A percentile compares a stretch with the other conserved stretches of the same genome.
phyloP scores from a whole-genome alignment of 1,140 invertebrate genomes.

The Oncopodura yosiiana region DNA sequence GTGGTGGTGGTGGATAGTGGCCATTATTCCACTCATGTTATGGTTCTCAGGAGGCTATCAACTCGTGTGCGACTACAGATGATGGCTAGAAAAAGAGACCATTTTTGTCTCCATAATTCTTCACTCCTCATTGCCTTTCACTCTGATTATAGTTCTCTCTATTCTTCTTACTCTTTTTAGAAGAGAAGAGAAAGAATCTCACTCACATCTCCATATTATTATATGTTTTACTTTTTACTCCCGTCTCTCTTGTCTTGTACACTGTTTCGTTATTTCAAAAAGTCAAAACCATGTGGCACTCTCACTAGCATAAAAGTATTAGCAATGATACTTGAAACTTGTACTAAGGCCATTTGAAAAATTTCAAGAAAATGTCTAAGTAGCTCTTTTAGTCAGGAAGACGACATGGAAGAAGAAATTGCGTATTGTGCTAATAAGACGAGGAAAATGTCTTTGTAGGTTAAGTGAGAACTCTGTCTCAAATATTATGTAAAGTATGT shows the following conservation, averaged over 20 bases:
- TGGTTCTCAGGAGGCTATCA: conserved; percentile 27
- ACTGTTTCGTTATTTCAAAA: not conserved
- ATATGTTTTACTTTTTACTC: not conserved
- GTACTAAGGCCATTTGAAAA: too few relatives aligned
- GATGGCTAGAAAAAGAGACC: conserved; percentile 27
- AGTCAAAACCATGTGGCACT: not conserved
- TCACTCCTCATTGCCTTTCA: conserved; percentile 28
- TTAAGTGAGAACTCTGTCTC: too few relatives aligned
- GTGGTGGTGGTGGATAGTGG: too few relatives aligned
- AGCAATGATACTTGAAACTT: too few relatives aligned
- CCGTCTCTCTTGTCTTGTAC: not conserved
- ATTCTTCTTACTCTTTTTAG: not conserved
- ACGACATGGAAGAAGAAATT: too few relatives aligned
- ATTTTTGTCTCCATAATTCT: conserved; percentile 31
- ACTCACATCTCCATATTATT: not conserved
- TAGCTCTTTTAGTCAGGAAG: too few relatives aligned
- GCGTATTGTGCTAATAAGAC: too few relatives aligned
- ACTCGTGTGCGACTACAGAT: conserved; percentile 25
- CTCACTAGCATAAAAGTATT: too few relatives aligned
- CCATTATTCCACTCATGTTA: conserved; percentile 28
- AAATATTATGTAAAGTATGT: too few relatives aligned
- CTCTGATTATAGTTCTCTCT: conserved; percentile 16
- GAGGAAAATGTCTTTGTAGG: too few relatives aligned
- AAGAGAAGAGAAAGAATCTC: not conserved
- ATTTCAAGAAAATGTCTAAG: too few relatives aligned